Evolutionary conservation across 64 coral and sea anemone species (phyloP).

Genomic region (Platygyra sinensis): DNA sequence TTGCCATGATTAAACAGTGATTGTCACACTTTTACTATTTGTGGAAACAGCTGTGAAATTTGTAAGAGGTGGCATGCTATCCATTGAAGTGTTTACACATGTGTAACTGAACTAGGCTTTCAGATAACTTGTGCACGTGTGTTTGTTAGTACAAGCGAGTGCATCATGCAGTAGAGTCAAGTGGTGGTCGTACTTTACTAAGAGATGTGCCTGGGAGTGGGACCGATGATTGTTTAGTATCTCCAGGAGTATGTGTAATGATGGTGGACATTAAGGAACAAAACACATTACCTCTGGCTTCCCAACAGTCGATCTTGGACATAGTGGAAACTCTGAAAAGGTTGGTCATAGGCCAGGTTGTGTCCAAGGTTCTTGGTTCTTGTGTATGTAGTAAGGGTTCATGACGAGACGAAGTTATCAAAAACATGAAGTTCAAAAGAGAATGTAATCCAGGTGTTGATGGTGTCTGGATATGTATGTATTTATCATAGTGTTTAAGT

Average conservation of each 20-base stretch:
- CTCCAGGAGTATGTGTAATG: conserved; percentile 71
- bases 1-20: too few species aligned
- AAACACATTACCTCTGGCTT: conserved; percentile 38
- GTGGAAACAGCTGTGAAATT: too few species aligned
- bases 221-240: conserved; percentile 42
- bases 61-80: too few species aligned
- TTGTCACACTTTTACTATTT: too few species aligned
- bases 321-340: conserved; percentile 77
- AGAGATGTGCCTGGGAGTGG: conserved; percentile 28
- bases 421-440: too few species aligned
- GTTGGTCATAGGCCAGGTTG: conserved; percentile 16
- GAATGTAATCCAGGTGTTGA: too few species aligned
- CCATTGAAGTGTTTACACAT: neutral
- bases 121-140: neutral
- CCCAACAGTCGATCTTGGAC: conserved; percentile 77
- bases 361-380: too few species aligned
- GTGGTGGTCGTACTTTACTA: conserved; percentile 48
- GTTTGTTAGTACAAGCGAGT: conserved; percentile 63
- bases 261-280: conserved; percentile 89
- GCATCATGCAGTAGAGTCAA: conserved; percentile 46
- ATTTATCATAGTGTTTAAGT: too few species aligned
- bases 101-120: neutral
- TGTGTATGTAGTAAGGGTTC: too few species aligned
- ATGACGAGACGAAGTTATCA: too few species aligned
- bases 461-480: too few species aligned